A percentile compares a stretch with the other conserved stretches of the same genome.
These are phyloP conservation scores for Myotis vivesi DNA, from an alignment of 2,797 vertebrate genomes.

Conservation along the genomic window DNA sequence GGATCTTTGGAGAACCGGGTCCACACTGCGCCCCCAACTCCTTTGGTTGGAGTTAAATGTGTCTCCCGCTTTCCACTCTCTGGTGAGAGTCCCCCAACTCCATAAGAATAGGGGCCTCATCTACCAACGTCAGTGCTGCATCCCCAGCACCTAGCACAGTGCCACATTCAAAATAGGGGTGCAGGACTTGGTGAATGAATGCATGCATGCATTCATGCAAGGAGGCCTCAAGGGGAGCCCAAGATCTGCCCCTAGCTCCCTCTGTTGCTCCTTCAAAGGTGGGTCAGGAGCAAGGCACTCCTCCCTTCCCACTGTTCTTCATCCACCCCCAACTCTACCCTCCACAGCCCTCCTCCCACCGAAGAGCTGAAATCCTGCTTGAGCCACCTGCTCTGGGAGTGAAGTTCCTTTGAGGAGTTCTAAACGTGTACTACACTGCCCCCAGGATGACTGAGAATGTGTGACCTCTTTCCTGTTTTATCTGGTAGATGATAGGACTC, in stretches of 20 bases:
- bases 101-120: neutral
- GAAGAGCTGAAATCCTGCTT: neutral
- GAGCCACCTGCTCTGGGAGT: neutral
- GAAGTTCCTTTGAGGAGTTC: neutral
- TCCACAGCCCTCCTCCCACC: neutral
- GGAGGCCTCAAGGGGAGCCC: neutral
- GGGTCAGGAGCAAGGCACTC: neutral
- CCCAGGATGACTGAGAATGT: neutral
- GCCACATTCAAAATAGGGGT: accelerated
- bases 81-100: neutral
- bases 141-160: neutral
- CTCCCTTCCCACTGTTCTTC: neutral
- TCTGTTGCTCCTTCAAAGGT: neutral
- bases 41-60: neutral
- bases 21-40: neutral
- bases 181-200: neutral
- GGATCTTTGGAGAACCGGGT: neutral
- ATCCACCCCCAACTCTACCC: neutral
- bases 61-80: neutral
- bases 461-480: neutral
- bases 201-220: neutral
- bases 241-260: neutral
- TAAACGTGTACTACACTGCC: neutral
- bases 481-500: neutral
- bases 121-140: neutral